Evolutionary conservation across 2,797 vertebrate genomes (phyloP).

Genomic region (Simalia tracyae): DNA sequence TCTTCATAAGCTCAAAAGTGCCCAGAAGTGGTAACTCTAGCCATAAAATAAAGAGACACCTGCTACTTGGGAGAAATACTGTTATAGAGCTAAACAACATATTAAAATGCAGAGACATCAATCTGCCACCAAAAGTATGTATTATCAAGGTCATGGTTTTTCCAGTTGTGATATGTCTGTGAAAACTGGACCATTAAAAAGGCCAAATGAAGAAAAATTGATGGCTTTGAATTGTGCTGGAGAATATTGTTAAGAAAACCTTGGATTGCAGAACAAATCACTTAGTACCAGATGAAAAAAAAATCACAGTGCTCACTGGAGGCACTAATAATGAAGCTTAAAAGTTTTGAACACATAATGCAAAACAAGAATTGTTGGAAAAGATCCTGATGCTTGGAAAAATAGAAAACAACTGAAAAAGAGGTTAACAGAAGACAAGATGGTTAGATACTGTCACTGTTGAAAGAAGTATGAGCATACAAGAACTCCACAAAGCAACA

Average conservation of each 20-base stretch:
- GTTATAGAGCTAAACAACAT: neutral
- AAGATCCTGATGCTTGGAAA: too few relatives aligned
- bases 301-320: neutral
- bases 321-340: neutral
- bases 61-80: neutral
- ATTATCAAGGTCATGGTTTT: neutral
- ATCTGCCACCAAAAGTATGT: neutral
- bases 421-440: too few relatives aligned
- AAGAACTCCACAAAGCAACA: too few relatives aligned
- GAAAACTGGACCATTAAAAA: neutral
- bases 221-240: neutral
- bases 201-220: neutral
- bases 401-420: too few relatives aligned
- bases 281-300: neutral
- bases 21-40: neutral
- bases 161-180: neutral
- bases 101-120: neutral
- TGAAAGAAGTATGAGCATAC: too few relatives aligned
- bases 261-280: neutral
- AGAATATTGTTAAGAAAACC: neutral
- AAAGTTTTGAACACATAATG: neutral
- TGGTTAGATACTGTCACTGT: too few relatives aligned
- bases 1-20: neutral
- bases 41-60: neutral
- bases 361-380: too few relatives aligned